Conservation (phyloP, 2,888 invertebrate species). For the Metalampra italica region DNA sequence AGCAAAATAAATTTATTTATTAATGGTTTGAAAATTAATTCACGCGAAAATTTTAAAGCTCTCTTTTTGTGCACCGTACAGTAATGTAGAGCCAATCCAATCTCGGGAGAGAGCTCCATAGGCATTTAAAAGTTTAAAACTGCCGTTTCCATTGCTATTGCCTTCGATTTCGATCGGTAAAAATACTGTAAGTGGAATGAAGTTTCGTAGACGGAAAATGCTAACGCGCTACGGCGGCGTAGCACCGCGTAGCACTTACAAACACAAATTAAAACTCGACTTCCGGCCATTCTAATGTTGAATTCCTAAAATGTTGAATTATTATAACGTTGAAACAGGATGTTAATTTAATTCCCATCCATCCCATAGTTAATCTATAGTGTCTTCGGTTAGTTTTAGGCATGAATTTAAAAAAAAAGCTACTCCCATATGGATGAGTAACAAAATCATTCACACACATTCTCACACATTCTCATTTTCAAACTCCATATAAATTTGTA, state of each 20-base stretch:
- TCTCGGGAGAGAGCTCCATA: background rate
- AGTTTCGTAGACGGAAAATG: background rate
- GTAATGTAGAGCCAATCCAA: background rate
- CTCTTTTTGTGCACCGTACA: background rate
- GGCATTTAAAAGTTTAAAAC: conserved; percentile 1
- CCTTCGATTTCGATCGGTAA: background rate
- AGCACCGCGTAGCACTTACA: background rate
- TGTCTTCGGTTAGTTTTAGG: too few relatives aligned
- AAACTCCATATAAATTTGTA: too few relatives aligned
- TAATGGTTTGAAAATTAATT: background rate
- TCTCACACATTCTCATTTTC: too few relatives aligned
- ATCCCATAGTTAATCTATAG: too few relatives aligned
- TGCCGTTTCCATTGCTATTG: background rate
- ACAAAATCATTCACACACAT: too few relatives aligned
- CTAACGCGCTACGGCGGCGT: background rate
- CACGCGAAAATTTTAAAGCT: background rate
- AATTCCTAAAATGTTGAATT: too few relatives aligned
- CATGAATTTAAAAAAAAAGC: too few relatives aligned
- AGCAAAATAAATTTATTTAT: background rate
- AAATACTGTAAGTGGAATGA: background rate
- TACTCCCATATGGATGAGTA: too few relatives aligned
- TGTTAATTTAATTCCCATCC: too few relatives aligned
- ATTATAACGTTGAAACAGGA: too few relatives aligned
- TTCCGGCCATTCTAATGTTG: too few relatives aligned
- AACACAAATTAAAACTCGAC: too few relatives aligned